Conservation (phyloP, 2,113 vertebrate genomes). For the Tympanuchus pallidicinctus region DNA sequence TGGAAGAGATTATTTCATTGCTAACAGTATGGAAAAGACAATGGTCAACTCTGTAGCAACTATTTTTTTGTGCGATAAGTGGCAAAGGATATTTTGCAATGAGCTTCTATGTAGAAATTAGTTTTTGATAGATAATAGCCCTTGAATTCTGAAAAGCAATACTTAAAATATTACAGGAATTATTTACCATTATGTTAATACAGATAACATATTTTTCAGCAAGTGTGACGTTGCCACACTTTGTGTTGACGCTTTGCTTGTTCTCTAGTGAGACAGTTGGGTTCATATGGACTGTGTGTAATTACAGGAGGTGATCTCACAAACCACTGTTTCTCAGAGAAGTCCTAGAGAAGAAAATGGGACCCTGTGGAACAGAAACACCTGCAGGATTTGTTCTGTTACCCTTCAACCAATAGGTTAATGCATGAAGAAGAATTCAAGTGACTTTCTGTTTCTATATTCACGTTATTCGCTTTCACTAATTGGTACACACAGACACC, state of each 20-base stretch:
- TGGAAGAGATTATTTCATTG: background rate
- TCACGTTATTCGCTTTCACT: background rate
- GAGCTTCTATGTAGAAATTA: background rate
- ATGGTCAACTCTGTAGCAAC: background rate
- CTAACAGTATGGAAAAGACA: background rate
- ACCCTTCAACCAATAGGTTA: background rate
- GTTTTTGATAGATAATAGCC: background rate
- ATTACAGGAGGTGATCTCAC: background rate
- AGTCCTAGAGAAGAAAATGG: background rate
- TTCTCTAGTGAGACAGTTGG: background rate
- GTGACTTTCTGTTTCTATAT: background rate
- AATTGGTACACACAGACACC: accelerated
- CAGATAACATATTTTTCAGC: background rate
- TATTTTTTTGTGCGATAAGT: background rate
- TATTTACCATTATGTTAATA: background rate
- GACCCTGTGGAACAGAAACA: background rate
- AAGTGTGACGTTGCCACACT: too few species aligned
- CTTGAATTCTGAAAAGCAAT: background rate
- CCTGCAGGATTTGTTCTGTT: background rate
- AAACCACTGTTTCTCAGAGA: background rate
- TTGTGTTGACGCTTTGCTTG: background rate
- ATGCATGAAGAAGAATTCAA: background rate
- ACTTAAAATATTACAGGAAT: background rate
- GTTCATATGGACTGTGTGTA: background rate
- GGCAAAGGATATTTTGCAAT: background rate